These are phyloP conservation scores for Netelia inedita DNA, from an alignment of 2,888 invertebrate species.

Conservation along the genomic window DNA sequence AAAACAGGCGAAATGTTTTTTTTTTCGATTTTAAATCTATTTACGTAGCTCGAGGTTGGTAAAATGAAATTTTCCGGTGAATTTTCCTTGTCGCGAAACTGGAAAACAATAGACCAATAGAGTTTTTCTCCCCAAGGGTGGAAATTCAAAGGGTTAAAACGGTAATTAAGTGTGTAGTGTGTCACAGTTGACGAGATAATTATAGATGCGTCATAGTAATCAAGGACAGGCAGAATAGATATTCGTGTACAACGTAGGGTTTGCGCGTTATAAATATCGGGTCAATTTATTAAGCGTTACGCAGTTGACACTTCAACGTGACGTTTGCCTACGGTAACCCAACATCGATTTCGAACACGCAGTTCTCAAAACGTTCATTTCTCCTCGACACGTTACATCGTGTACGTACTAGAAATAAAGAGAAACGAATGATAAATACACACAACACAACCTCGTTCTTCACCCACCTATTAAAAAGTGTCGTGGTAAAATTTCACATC, in stretches of 20 bases:
- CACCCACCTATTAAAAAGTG: slow-evolving; percentile 6
- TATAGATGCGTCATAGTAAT: slow-evolving; percentile 52
- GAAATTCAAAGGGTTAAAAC: slow-evolving; percentile 41
- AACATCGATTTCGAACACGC: too few species aligned
- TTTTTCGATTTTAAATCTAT: not conserved
- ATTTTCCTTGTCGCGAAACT: too few species aligned
- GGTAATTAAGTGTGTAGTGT: slow-evolving; percentile 55
- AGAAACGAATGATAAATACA: too few species aligned
- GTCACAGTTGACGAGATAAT: slow-evolving; percentile 59
- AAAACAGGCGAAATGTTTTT: slow-evolving; percentile 6
- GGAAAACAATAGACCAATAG: too few species aligned
- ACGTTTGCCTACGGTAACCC: too few species aligned
- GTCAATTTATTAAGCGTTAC: slow-evolving; percentile 6
- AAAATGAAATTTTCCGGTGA: too few species aligned
- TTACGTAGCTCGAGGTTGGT: too few species aligned
- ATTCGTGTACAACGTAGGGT: slow-evolving; percentile 3
- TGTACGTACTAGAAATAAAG: not conserved
- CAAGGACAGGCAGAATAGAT: slow-evolving; percentile 6
- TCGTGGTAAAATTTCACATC: slow-evolving; percentile 9
- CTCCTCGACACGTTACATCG: not conserved
- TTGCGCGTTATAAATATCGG: not conserved
- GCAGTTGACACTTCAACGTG: slow-evolving; percentile 28
- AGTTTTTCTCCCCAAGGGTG: too few species aligned
- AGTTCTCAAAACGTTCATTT: too few species aligned
- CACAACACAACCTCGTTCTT: too few species aligned